phyloP scores from a whole-genome alignment of 2,113 vertebrate species.

The Vireo altiloquus region DNA sequence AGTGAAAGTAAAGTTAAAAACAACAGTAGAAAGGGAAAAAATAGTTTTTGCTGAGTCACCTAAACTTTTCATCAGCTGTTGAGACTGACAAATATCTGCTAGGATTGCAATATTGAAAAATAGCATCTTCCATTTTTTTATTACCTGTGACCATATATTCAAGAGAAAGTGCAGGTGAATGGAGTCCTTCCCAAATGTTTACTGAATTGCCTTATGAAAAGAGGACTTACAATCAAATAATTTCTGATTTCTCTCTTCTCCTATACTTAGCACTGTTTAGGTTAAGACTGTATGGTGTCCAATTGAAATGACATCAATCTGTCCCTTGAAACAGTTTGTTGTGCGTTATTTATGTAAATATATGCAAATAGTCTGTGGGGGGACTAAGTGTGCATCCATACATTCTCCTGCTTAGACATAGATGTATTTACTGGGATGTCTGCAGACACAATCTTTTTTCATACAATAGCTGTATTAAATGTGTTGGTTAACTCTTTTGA shows the following conservation, averaged over 20 bases:
- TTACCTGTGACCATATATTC: neutral
- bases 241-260: neutral
- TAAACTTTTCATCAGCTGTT: neutral
- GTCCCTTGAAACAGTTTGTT: neutral
- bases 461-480: neutral
- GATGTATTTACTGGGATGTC: neutral
- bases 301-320: neutral
- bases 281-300: neutral
- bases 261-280: neutral
- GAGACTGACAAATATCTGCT: neutral
- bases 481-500: slow-evolving; percentile 6
- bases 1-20: neutral
- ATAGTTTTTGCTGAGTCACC: neutral
- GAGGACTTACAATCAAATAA: neutral
- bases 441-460: neutral
- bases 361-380: neutral
- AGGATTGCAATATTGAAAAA: neutral
- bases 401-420: neutral
- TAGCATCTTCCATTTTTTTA: neutral
- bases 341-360: neutral
- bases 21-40: neutral
- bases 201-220: neutral
- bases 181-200: neutral
- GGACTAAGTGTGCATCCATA: neutral
- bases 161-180: neutral